A percentile compares a stretch with the other conserved stretches of the same genome.
Evolutionary conservation across 2,888 invertebrate genomes (phyloP).

Genomic region (Apodemia mormo): DNA sequence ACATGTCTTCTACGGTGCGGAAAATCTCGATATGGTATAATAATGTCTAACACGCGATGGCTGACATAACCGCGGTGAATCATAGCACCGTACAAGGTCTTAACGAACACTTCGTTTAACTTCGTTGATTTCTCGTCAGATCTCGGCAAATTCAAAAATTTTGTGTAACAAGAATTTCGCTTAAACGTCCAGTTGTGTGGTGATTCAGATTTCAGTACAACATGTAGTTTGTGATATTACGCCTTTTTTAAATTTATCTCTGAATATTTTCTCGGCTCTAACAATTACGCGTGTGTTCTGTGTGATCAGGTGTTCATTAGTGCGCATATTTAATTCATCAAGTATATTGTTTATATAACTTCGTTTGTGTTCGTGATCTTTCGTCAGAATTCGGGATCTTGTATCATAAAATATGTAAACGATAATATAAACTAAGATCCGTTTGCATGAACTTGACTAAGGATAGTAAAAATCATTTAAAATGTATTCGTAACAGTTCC

Average conservation of each 20-base stretch:
- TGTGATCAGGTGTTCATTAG: too few species aligned
- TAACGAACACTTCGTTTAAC: constrained; percentile 23
- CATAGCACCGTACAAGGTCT: constrained; percentile 37
- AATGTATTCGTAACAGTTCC: too few species aligned
- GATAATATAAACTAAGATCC: too few species aligned
- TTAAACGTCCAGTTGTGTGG: neutral
- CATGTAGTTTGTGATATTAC: neutral
- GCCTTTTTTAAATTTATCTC: too few species aligned
- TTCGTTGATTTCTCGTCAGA: constrained; percentile 14
- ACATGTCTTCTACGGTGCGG: neutral
- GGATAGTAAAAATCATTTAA: too few species aligned
- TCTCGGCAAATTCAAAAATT: constrained; percentile 11
- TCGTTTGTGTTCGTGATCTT: too few species aligned
- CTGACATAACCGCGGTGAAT: constrained; percentile 34
- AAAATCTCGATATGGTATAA: constrained; percentile 34
- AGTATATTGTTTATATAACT: too few species aligned
- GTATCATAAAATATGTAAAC: too few species aligned
- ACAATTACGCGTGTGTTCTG: neutral
- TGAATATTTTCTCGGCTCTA: neutral
- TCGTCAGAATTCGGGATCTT: too few species aligned
- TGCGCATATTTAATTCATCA: too few species aligned
- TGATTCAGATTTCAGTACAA: constrained; percentile 4
- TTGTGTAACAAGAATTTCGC: constrained; percentile 2
- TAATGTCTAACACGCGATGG: constrained; percentile 32
- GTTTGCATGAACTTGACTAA: too few species aligned